Conservation (phyloP, 2,113 vertebrate genomes). For the Dasyurus viverrinus region DNA sequence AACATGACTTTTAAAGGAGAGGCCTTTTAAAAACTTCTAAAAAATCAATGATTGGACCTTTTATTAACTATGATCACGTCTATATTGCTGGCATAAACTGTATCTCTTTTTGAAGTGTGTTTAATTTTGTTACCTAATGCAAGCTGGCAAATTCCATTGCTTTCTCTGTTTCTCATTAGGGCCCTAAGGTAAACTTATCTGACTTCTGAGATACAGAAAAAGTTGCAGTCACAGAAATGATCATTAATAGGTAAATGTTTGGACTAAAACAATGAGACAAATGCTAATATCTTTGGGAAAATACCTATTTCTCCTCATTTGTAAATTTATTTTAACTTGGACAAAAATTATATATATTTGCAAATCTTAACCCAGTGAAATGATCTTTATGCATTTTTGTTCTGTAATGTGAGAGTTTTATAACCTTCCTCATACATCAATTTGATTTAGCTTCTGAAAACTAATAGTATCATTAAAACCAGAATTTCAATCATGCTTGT, state of each 20-base stretch:
- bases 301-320: conserved; percentile 34
- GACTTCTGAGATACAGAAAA: background rate
- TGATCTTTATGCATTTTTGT: conserved; percentile 39
- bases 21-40: background rate
- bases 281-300: conserved; percentile 47
- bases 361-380: conserved; percentile 19
- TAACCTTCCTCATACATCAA: background rate
- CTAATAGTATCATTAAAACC: background rate
- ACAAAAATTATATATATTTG: conserved; percentile 41
- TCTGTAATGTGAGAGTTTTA: background rate
- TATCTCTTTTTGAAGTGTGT: background rate
- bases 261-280: background rate
- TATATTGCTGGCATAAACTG: background rate
- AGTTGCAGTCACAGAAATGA: background rate
- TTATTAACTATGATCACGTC: background rate
- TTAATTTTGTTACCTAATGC: background rate
- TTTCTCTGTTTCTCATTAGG: background rate
- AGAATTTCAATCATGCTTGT: background rate
- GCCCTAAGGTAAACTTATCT: background rate
- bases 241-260: conserved; percentile 11
- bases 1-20: background rate
- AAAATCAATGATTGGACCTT: background rate
- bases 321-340: conserved; percentile 47
- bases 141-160: background rate
- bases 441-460: conserved; percentile 55